phyloP scores from a whole-genome alignment of 2,113 vertebrate genomes.

The Zosterops borbonicus region DNA sequence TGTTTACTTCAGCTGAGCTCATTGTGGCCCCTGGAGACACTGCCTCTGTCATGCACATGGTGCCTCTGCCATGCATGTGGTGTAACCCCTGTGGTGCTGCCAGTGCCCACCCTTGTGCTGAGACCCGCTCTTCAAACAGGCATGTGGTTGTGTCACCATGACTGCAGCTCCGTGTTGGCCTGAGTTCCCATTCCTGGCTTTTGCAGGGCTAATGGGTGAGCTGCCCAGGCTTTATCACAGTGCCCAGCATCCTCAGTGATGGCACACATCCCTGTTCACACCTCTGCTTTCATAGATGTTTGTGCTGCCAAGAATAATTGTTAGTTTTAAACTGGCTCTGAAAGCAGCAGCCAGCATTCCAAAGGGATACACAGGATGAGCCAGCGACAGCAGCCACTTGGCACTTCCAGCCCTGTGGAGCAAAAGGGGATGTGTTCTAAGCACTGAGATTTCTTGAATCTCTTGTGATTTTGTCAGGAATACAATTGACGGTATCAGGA shows the following conservation, averaged over 20 bases:
- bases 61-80: rapidly evolving
- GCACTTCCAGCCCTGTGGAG: not conserved
- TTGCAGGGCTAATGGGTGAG: not conserved
- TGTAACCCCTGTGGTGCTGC: rapidly evolving
- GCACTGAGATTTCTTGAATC: not conserved
- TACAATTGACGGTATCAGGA: not conserved
- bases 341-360: not conserved
- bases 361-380: not conserved
- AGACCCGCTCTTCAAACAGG: not conserved
- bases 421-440: not conserved
- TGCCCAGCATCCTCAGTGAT: not conserved
- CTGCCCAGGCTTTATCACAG: not conserved
- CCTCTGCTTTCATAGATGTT: not conserved
- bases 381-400: not conserved
- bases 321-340: not conserved
- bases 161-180: not conserved
- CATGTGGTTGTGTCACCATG: not conserved
- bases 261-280: not conserved
- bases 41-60: too few species aligned
- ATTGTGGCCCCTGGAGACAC: not conserved
- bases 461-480: not conserved
- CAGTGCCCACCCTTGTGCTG: not conserved
- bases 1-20: not conserved
- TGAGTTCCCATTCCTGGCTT: not conserved
- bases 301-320: not conserved